A percentile compares a stretch with the other conserved stretches of the same genome.
These are phyloP conservation scores for Trachemys scripta DNA, from an alignment of 2,113 vertebrate species.

Conservation along the genomic window DNA sequence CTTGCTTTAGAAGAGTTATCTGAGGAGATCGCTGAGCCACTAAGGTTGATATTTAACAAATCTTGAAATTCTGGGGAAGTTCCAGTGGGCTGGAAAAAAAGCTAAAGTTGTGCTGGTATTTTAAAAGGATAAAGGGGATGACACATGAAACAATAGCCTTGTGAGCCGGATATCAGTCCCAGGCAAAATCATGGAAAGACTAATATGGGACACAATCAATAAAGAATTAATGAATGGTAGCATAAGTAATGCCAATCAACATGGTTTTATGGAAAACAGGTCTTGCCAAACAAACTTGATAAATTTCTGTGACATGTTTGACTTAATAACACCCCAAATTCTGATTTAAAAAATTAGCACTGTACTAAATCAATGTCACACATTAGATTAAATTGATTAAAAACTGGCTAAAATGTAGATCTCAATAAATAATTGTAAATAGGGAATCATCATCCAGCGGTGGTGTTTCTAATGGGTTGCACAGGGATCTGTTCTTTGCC, in stretches of 20 bases:
- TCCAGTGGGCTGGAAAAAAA: not conserved
- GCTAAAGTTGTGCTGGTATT: not conserved
- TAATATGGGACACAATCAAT: not conserved
- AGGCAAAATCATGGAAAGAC: not conserved
- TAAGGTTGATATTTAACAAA: not conserved
- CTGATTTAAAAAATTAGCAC: not conserved
- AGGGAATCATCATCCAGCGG: not conserved
- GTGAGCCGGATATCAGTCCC: not conserved
- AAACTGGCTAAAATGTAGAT: not conserved
- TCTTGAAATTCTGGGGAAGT: not conserved
- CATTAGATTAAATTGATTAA: not conserved
- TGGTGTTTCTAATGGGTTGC: not conserved
- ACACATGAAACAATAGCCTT: not conserved
- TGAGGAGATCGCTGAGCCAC: not conserved
- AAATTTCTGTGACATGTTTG: not conserved
- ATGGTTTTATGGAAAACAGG: not conserved
- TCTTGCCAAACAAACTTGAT: not conserved
- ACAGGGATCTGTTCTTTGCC: not conserved
- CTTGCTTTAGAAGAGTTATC: not conserved
- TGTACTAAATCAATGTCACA: not conserved
- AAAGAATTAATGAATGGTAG: not conserved
- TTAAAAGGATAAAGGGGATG: not conserved
- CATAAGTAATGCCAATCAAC: not conserved
- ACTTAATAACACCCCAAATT: not conserved
- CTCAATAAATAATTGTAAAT: not conserved